Conservation (phyloP, 1,140 invertebrate genomes). For the Drosophila eugracilis region DNA sequence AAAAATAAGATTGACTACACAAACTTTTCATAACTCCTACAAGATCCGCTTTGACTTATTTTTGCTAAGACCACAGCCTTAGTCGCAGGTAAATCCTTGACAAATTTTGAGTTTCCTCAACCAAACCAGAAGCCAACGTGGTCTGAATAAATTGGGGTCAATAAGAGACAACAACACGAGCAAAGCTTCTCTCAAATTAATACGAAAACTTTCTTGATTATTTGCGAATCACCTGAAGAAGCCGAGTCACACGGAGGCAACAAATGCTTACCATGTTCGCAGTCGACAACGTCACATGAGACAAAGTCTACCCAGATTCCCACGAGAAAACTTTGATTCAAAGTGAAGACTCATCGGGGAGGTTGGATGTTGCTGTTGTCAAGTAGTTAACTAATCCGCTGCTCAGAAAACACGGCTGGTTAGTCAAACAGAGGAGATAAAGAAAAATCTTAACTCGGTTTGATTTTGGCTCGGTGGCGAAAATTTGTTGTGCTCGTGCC, state of each 20-base stretch:
- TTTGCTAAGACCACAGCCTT: neutral
- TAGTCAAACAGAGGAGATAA: slow-evolving; percentile 54
- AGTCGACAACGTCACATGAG: slow-evolving; percentile 29
- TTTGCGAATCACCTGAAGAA: slow-evolving; percentile 74
- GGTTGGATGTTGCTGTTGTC: slow-evolving; percentile 48
- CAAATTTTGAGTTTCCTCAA: slow-evolving; percentile 32
- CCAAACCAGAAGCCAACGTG: slow-evolving; percentile 47
- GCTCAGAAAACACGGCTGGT: slow-evolving; percentile 68
- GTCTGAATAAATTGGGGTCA: slow-evolving; percentile 70
- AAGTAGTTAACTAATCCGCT: slow-evolving; percentile 74
- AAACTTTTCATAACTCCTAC: neutral
- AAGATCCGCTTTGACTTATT: neutral
- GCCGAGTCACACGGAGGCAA: slow-evolving; percentile 33
- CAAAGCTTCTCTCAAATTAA: slow-evolving; percentile 65
- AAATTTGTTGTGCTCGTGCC: slow-evolving; percentile 70
- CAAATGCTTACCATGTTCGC: slow-evolving; percentile 68
- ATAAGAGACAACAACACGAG: slow-evolving; percentile 30
- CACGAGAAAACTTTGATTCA: slow-evolving; percentile 68
- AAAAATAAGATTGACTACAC: too few species aligned
- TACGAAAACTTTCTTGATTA: slow-evolving; percentile 82
- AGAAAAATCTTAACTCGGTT: slow-evolving; percentile 49
- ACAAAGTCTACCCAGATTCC: slow-evolving; percentile 21
- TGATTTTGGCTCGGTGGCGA: slow-evolving; percentile 43
- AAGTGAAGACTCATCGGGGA: slow-evolving; percentile 32
- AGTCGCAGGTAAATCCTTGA: slow-evolving; percentile 1